These are phyloP conservation scores for Macquaria ambigua DNA, from an alignment of 2,113 vertebrate genomes.

Conservation along the genomic window DNA sequence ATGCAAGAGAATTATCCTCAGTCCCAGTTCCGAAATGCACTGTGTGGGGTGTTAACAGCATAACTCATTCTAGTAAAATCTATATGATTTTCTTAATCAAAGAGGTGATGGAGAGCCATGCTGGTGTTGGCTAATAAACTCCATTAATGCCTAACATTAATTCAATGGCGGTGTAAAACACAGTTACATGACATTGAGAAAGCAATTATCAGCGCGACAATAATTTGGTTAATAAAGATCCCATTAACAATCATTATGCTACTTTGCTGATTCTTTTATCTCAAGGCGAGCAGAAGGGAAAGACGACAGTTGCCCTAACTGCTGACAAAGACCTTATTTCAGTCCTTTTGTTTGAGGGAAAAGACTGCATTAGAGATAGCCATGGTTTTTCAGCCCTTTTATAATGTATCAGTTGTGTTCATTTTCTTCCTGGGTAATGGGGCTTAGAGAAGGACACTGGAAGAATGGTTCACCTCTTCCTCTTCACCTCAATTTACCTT, in stretches of 20 bases:
- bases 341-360: conserved; percentile 67
- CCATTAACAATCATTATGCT: conserved; percentile 78
- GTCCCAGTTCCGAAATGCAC: conserved; percentile 5
- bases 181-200: conserved; percentile 78
- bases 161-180: conserved; percentile 67
- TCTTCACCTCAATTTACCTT: conserved; percentile 73
- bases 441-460: conserved; percentile 61
- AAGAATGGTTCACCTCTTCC: conserved; percentile 65
- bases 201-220: conserved; percentile 73
- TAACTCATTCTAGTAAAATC: conserved; percentile 39
- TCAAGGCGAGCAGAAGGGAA: conserved; percentile 69
- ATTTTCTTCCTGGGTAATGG: conserved; percentile 66
- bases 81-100: conserved; percentile 59
- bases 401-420: conserved; percentile 61
- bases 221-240: conserved; percentile 81
- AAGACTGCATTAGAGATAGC: conserved; percentile 72
- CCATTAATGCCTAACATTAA: conserved; percentile 65
- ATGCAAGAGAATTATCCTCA: conserved; percentile 2
- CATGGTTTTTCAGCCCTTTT: conserved; percentile 46
- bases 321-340: conserved; percentile 82
- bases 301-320: conserved; percentile 71
- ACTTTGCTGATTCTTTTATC: conserved; percentile 82
- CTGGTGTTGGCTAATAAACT: conserved; percentile 62
- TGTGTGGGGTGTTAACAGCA: conserved; percentile 29
- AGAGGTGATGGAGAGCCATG: conserved; percentile 45